These are phyloP conservation scores for Gouania willdenowi DNA, from an alignment of 2,797 vertebrate species.

Conservation along the genomic window DNA sequence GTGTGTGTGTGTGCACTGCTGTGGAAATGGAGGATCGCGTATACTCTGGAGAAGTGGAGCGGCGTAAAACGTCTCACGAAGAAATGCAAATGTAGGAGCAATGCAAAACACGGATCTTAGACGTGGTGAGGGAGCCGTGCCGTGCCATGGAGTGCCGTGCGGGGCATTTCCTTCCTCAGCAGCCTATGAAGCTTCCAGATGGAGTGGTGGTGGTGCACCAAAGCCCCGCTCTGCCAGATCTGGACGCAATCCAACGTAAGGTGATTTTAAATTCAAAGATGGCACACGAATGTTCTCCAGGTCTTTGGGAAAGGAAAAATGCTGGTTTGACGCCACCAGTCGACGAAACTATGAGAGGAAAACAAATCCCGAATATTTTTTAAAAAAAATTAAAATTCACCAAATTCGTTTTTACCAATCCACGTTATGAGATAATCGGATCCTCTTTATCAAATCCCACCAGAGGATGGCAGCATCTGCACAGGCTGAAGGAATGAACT, in stretches of 20 bases:
- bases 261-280: conserved; percentile 23
- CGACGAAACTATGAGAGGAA: conserved; percentile 1
- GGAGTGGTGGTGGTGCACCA: conserved; percentile 23
- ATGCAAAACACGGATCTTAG: conserved; percentile 77
- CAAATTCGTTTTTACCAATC: too few relatives aligned
- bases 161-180: conserved; percentile 47
- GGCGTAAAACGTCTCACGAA: conserved; percentile 70
- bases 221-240: conserved; percentile 39
- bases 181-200: conserved; percentile 41
- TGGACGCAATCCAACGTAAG: conserved; percentile 27
- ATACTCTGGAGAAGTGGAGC: conserved; percentile 36
- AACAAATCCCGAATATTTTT: not conserved
- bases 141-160: too few relatives aligned
- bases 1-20: conserved; percentile 47
- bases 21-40: conserved; percentile 52
- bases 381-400: too few relatives aligned
- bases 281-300: conserved; percentile 4
- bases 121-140: conserved; percentile 58
- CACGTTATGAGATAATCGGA: not conserved
- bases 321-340: conserved; percentile 20
- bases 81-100: conserved; percentile 75
- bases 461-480: conserved; percentile 55
- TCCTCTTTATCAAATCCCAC: conserved; percentile 11
- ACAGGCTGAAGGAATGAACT: conserved; percentile 22
- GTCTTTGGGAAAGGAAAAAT: not conserved